Evolutionary conservation across 1,140 invertebrate genomes (phyloP).

Genomic region (Penaeus indicus): DNA sequence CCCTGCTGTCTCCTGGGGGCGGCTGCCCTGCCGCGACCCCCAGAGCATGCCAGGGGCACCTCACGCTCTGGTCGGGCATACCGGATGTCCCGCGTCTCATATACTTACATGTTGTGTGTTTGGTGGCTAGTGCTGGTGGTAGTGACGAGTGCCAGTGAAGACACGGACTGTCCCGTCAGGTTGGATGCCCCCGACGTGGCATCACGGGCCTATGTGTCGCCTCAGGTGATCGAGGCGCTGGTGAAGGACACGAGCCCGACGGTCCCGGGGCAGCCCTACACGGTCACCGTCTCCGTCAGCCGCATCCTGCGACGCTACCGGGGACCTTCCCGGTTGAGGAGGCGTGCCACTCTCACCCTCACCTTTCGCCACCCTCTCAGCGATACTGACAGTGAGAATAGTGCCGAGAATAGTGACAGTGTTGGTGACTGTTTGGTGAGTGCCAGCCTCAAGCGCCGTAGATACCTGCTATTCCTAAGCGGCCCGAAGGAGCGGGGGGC

Average conservation of each 20-base stretch:
- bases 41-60: constrained; percentile 39
- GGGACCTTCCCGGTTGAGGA: constrained; percentile 45
- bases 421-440: constrained; percentile 46
- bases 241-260: constrained; percentile 38
- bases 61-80: constrained; percentile 23
- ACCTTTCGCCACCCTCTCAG: constrained; percentile 39
- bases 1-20: constrained; percentile 63
- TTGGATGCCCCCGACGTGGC: constrained; percentile 55
- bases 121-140: constrained; percentile 46
- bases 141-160: constrained; percentile 30
- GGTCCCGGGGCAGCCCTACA: constrained; percentile 47
- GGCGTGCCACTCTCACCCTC: constrained; percentile 50
- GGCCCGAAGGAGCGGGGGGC: constrained; percentile 13
- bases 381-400: constrained; percentile 36
- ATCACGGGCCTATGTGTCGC: constrained; percentile 56
- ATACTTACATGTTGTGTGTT: constrained; percentile 56
- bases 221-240: constrained; percentile 55
- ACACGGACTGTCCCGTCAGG: constrained; percentile 55
- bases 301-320: constrained; percentile 49
- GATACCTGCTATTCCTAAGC: constrained; percentile 52
- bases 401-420: constrained; percentile 45
- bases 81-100: constrained; percentile 45
- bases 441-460: constrained; percentile 40
- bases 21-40: constrained; percentile 60
- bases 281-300: constrained; percentile 44